Base-by-base conservation (phyloP, 2,113 vertebrate genomes). In the Elanus axillaris region DNA sequence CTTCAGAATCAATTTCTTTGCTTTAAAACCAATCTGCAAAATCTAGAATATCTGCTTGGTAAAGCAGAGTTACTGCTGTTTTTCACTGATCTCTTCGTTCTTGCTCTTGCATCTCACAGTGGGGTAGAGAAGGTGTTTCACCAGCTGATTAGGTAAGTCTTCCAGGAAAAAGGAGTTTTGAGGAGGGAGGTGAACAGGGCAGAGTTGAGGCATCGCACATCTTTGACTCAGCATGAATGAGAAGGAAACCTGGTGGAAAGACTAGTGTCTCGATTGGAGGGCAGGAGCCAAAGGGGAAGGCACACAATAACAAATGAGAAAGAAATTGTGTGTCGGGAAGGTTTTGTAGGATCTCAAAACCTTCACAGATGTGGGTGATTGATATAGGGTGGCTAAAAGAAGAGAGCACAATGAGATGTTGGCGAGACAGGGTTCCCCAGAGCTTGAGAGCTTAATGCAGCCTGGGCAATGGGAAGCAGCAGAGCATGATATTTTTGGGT, bases 1-100 rank as follows among this genome's bases (percentile, higher is more conserved):
- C 16, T 71, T 59, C 17, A 55, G 56, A 79, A 45, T 17, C 0
- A 0, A n/a, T 56, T 72, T 31, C 0, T 85, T 67, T 43, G 9
- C 15, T 75, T 56, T 78, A 45, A 83, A 83, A 56, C 42, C 13
- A 34, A 29, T 3, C 26, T 74, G 19, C 13, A 56, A 38, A 68
- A 58, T 67, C 32, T 27, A 38, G 34, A 48, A 6, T 50, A 34
- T 29, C 17, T 82, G 10, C 43, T 52, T 50, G 79, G 38, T 69
- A 26, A 90, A 40, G 25, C 16, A 48, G 36, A 26, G 4, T 26
- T 76, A 7, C 36, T 73, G 8, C 19, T 77, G n/a, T 0, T 64
- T 75, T 88, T 50, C 31, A 42, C 23, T 31, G 10, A 20, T 36
- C 6, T 52, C 25, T 76, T 62, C 8, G 13, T 66, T 86, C 23